Evolutionary conservation across 2,888 invertebrate genomes (phyloP).

Genomic region (Glyphotaelius pellucidus): DNA sequence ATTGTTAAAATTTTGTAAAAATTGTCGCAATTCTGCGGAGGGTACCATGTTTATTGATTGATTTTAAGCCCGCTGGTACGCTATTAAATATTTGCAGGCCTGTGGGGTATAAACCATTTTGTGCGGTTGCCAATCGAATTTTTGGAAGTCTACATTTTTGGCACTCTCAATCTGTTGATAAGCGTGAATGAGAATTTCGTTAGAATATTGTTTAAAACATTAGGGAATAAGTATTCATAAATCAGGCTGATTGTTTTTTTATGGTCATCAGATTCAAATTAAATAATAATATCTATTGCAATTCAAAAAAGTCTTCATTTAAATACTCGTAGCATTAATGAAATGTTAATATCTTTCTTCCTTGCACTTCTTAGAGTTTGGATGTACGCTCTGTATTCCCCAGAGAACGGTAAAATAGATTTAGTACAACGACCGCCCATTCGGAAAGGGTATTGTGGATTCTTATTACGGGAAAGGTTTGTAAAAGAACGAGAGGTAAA

Average conservation of each 20-base stretch:
- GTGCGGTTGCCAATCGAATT: not conserved
- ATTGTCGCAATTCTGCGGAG: not conserved
- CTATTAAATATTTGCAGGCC: not conserved
- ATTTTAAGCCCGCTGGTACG: not conserved
- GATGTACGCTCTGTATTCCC: not conserved
- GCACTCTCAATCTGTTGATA: not conserved
- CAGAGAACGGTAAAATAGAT: slow-evolving; percentile 11
- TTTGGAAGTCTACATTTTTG: not conserved
- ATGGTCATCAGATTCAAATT: no score
- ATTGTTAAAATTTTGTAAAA: no score
- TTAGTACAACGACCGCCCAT: not conserved
- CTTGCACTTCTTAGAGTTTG: not conserved
- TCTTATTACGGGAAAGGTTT: not conserved
- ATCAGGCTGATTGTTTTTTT: not conserved
- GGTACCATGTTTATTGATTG: not conserved
- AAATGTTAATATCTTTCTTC: not conserved
- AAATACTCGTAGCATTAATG: not conserved
- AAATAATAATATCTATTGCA: not conserved
- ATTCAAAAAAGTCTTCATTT: not conserved
- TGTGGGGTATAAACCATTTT: not conserved
- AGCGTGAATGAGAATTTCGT: not conserved
- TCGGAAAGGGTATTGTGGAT: not conserved
- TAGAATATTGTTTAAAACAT: not conserved
- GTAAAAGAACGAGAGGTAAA: not conserved
- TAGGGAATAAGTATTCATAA: no score